Conservation (phyloP, 2,113 vertebrate genomes). For the Pseudonaja textilis region DNA sequence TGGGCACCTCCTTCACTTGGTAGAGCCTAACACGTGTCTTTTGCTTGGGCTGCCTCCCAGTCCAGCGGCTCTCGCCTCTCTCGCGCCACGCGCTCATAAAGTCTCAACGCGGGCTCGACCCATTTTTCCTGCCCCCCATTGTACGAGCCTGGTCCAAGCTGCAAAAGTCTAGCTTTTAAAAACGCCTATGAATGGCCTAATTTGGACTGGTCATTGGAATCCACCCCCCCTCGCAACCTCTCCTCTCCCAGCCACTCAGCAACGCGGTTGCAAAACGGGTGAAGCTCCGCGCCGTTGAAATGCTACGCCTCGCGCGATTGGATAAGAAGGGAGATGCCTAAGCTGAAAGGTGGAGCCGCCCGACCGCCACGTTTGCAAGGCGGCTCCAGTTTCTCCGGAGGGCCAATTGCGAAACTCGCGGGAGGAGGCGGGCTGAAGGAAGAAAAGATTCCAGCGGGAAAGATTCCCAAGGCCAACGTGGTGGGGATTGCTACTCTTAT, state of each 20-base stretch:
- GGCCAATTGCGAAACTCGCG: not conserved
- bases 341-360: not conserved
- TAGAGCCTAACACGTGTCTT: not conserved
- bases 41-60: not conserved
- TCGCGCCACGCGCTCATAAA: not conserved
- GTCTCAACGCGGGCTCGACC: slow-evolving; percentile 5
- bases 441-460: not conserved
- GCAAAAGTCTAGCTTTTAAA: not conserved
- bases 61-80: not conserved
- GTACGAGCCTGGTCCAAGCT: not conserved
- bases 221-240: not conserved
- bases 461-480: not conserved
- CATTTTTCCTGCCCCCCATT: not conserved
- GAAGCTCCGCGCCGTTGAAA: not conserved
- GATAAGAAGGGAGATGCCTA: slow-evolving; percentile 9
- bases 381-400: not conserved
- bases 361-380: slow-evolving; percentile 75
- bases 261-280: slow-evolving; percentile 4
- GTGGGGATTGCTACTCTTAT: not conserved
- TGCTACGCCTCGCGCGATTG: slow-evolving; percentile 57
- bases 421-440: not conserved
- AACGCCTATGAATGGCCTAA: slow-evolving; percentile 53
- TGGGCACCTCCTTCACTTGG: not conserved
- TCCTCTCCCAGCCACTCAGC: slow-evolving; percentile 62
- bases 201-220: slow-evolving; percentile 41